Conservation (phyloP, 2,888 invertebrate genomes). For the Pseudeuparius sepicola region DNA sequence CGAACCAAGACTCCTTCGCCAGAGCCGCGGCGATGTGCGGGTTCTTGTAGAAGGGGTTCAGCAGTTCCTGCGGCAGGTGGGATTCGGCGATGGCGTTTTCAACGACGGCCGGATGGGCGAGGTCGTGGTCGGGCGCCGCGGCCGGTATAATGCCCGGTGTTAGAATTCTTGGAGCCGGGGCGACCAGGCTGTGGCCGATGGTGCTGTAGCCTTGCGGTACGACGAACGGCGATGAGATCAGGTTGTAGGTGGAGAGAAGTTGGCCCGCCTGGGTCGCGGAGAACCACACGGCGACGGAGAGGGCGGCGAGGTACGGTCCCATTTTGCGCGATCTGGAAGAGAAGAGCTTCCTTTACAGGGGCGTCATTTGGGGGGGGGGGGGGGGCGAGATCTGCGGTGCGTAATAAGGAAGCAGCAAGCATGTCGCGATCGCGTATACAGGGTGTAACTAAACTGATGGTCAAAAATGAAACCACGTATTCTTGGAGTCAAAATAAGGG, state of each 20-base stretch:
- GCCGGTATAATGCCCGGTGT: conserved; percentile 21
- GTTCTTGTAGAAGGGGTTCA: conserved; percentile 68
- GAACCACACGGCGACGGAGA: conserved; percentile 15
- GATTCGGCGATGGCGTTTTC: conserved; percentile 62
- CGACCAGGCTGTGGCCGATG: conserved; percentile 1
- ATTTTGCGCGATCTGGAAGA: too few relatives aligned
- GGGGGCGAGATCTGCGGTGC: too few relatives aligned
- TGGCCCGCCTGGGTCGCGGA: conserved; percentile 15
- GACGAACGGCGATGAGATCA: conserved; percentile 18
- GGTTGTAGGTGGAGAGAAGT: conserved; percentile 21
- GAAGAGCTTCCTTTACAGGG: too few relatives aligned
- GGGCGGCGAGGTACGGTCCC: conserved; percentile 16
- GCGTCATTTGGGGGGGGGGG: too few relatives aligned
- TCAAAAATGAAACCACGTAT: too few relatives aligned
- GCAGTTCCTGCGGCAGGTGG: conserved; percentile 56
- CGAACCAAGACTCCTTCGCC: conserved; percentile 71
- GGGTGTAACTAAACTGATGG: too few relatives aligned
- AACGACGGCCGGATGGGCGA: conserved; percentile 63
- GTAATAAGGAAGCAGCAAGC: too few relatives aligned
- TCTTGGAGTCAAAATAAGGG: too few relatives aligned
- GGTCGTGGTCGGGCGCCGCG: conserved; percentile 23
- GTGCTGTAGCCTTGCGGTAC: conserved; percentile 17
- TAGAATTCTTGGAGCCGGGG: too few relatives aligned
- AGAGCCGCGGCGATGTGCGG: conserved; percentile 61
- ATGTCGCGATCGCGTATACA: too few relatives aligned